phyloP scores from a whole-genome alignment of 2,888 invertebrate genomes.

The Rhorus exstirpatorius region DNA sequence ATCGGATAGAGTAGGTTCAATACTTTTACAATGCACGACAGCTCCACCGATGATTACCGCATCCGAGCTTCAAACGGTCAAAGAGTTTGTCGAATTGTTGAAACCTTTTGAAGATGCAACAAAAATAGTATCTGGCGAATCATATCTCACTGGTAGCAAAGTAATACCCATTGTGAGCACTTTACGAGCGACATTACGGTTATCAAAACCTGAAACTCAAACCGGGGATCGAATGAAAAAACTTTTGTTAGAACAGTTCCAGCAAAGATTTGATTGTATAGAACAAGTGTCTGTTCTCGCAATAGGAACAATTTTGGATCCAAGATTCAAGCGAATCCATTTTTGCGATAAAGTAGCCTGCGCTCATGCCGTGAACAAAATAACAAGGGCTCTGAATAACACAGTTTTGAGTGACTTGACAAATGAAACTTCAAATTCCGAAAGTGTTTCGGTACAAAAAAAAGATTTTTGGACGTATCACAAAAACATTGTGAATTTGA shows the following conservation, averaged over 20 bases:
- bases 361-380: conserved; percentile 58
- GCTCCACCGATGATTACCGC: conserved; percentile 65
- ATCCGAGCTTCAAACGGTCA: conserved; percentile 68
- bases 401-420: conserved; percentile 18
- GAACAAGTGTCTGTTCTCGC: conserved; percentile 60
- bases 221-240: conserved; percentile 49
- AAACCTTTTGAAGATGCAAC: conserved; percentile 75
- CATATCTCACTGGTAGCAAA: conserved; percentile 71
- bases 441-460: conserved; percentile 19
- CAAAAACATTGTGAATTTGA: conserved; percentile 53
- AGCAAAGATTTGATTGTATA: conserved; percentile 59
- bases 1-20: conserved; percentile 67
- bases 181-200: conserved; percentile 58
- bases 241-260: conserved; percentile 50
- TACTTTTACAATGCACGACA: conserved; percentile 69
- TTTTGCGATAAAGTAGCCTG: conserved; percentile 64
- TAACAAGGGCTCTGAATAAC: conserved; percentile 25
- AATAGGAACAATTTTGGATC: conserved; percentile 63
- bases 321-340: conserved; percentile 65
- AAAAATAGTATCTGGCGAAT: conserved; percentile 73
- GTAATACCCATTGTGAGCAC: conserved; percentile 65
- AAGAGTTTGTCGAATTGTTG: conserved; percentile 71
- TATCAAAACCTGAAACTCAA: conserved; percentile 51
- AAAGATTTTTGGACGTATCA: conserved; percentile 67
- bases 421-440: conserved; percentile 33